Evolutionary conservation across 2,113 vertebrate genomes (phyloP).

Genomic region (Trogon melanurus): DNA sequence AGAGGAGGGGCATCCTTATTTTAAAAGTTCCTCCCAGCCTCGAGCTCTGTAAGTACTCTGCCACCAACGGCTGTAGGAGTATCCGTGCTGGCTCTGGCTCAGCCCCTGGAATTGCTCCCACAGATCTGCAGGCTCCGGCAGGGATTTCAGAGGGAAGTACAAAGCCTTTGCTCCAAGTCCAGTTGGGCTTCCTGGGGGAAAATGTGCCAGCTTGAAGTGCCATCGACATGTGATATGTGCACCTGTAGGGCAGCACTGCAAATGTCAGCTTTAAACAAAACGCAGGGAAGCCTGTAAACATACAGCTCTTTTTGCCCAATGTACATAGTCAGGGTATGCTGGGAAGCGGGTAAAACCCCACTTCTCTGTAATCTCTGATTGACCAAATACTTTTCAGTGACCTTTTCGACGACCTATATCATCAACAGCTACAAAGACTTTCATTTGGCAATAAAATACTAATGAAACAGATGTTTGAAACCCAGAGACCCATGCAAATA

Average conservation of each 20-base stretch:
- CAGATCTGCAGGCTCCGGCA: background rate
- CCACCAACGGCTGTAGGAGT: background rate
- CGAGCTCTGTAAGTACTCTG: background rate
- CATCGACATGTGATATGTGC: fast-evolving
- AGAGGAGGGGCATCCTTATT: background rate
- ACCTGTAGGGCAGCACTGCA: background rate
- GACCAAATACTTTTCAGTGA: background rate
- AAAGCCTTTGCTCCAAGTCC: background rate
- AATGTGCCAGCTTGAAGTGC: background rate
- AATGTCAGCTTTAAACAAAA: background rate
- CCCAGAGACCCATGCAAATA: background rate
- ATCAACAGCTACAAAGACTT: background rate
- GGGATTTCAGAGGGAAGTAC: background rate
- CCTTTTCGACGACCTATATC: fast-evolving
- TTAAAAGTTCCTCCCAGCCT: background rate
- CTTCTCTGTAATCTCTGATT: background rate
- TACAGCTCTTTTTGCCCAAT: background rate
- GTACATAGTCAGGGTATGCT: fast-evolving
- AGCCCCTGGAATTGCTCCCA: background rate
- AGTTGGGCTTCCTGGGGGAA: background rate
- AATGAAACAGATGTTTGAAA: background rate
- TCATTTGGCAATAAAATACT: background rate
- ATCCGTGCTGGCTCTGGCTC: background rate
- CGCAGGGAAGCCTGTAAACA: background rate
- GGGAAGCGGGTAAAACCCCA: background rate